Evolutionary conservation across 30 jellyfish, hydroid and myxozoan species (phyloP).

Genomic region (Chironex yamaguchii): DNA sequence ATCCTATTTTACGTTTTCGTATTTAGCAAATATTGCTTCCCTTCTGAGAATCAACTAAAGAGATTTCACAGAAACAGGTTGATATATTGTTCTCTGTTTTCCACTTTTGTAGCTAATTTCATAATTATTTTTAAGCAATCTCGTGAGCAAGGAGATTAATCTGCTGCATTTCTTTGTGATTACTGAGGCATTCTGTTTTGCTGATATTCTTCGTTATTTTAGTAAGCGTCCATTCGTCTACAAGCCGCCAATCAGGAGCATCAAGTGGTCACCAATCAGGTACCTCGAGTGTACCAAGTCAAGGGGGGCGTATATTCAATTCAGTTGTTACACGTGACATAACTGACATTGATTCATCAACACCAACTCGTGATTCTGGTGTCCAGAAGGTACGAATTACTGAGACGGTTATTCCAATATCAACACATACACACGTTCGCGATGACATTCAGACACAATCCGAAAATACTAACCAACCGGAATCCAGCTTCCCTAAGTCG

Average conservation of each 20-base stretch:
- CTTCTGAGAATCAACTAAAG: too few species aligned
- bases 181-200: too few species aligned
- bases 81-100: too few species aligned
- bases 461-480: not conserved
- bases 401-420: not conserved
- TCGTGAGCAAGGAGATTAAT: too few species aligned
- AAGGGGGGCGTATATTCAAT: not conserved
- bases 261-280: not conserved
- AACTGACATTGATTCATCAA: not conserved
- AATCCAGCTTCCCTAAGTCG: not conserved
- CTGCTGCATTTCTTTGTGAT: too few species aligned
- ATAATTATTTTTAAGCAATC: too few species aligned
- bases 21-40: too few species aligned
- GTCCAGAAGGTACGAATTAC: not conserved
- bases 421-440: not conserved
- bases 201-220: not conserved
- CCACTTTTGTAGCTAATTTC: too few species aligned
- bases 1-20: too few species aligned
- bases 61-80: too few species aligned
- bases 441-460: not conserved
- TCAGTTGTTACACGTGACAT: not conserved
- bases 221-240: not conserved
- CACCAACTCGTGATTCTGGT: not conserved
- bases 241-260: not conserved
- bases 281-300: not conserved